Evolutionary conservation across 2,113 vertebrate species (phyloP), one percentile per base, ranked within the genome.

Genomic region (Thalassoma bifasciatum): DNA sequence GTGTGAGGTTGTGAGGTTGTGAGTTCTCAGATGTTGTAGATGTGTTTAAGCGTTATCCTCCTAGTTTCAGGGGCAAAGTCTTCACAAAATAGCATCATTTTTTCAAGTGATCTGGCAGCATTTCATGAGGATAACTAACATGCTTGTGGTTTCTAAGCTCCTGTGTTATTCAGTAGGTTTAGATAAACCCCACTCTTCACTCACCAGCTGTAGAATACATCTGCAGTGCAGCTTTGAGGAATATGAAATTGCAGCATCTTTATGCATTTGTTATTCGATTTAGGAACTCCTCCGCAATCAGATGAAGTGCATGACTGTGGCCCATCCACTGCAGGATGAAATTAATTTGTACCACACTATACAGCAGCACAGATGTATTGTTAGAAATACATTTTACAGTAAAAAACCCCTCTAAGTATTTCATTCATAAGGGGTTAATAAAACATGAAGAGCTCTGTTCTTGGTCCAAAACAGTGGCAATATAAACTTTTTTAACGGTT

Each of bases 11-110:
- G 50, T 57, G 50, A 2, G 34, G 4, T 19, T 34, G 36, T 47
- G 50, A 49, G 22, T 60, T 53, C 26, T 44, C 53, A 59, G 61
- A 76, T 76, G 37, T 71, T n/a, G 1, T n/a, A 47, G 19, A 49
- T n/a, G 19, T 47, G 17, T 56, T 38, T 40, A 9, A 47, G 44
- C 19, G 10, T 58, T 17, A 67, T 26, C 30, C n/a, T 54, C 44
- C 16, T 46, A 5, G 44, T 54, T 75, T 68, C 8, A 52, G 3
- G 22, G 36, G 36, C 3, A 37, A 64, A 65, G 47, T 22, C 49
- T 50, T 30, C 2, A 10, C 1, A 75, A 69, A 75, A 72, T 10
- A 34, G 0, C 36, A 38, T 44, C 40, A n/a, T 9, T 61, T 47
- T 66, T 46, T 44, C 38, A 40, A 42, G 13, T 42, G 12, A 7